Percentiles rank a stretch among this genome's conserved stretches.
Evolutionary conservation across 2,888 invertebrate genomes (phyloP).

Genomic region (Heliconius hortense): DNA sequence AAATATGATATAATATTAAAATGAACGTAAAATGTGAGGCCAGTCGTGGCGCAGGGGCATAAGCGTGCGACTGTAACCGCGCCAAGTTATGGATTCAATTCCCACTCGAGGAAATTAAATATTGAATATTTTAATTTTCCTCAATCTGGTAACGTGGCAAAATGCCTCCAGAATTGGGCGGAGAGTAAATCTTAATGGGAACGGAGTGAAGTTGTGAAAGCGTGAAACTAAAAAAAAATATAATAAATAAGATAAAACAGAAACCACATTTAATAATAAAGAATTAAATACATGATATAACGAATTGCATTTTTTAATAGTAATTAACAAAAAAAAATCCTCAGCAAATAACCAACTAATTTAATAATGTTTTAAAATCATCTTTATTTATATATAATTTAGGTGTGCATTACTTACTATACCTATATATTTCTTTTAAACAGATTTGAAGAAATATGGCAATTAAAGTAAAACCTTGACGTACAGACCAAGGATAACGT

Average conservation of each 20-base stretch:
- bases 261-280: neutral
- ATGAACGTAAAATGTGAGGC: too few species aligned
- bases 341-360: neutral
- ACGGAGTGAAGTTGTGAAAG: too few species aligned
- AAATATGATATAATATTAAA: too few species aligned
- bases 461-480: constrained; percentile 21
- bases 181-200: neutral
- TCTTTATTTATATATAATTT: neutral
- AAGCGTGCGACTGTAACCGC: too few species aligned
- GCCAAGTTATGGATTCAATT: too few species aligned
- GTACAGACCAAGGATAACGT: constrained; percentile 20
- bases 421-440: neutral
- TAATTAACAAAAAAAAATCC: neutral
- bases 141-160: neutral
- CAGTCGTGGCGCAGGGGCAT: too few species aligned
- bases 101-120: neutral
- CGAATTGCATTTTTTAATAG: neutral
- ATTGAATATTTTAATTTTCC: neutral
- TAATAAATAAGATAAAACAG: too few species aligned
- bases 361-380: neutral
- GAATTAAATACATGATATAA: neutral
- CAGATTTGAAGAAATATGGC: constrained; percentile 28
- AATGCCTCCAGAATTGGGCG: neutral
- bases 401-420: neutral
- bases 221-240: too few species aligned